A percentile compares a stretch with the other conserved stretches of the same genome.
These are phyloP conservation scores for Dolomedes plantarius DNA, from an alignment of 2,888 invertebrate species.

Conservation along the genomic window DNA sequence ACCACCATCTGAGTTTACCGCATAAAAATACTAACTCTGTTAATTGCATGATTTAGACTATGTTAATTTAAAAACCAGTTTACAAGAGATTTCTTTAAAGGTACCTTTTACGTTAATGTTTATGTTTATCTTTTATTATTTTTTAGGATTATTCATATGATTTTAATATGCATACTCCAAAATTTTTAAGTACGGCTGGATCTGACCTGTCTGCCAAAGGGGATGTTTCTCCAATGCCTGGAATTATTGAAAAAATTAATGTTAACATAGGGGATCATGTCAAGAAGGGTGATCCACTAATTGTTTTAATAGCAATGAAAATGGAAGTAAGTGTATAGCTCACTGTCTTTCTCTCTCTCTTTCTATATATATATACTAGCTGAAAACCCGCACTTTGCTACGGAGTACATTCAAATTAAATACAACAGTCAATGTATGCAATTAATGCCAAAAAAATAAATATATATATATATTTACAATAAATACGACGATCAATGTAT, in stretches of 20 bases:
- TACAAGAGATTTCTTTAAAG: no score
- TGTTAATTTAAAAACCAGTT: no score
- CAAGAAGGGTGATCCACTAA: conserved; percentile 89
- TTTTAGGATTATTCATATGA: conserved; percentile 83
- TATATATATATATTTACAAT: no score
- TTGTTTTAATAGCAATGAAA: conserved; percentile 99
- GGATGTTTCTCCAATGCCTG: conserved; percentile 94
- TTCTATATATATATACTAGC: no score
- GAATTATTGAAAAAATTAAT: conserved; percentile 92
- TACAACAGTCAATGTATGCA: no score
- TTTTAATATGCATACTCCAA: conserved; percentile 80
- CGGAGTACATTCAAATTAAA: no score
- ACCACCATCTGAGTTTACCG: no score
- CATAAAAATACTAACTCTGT: no score
- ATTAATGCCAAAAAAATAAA: neutral
- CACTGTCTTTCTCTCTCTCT: neutral
- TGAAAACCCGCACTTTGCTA: no score
- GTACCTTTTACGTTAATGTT: no score
- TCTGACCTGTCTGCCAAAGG: conserved; percentile 79
- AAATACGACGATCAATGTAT: no score
- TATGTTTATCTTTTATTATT: conserved; percentile 24
- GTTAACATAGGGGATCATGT: conserved; percentile 89
- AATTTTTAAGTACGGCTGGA: conserved; percentile 74
- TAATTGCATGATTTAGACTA: no score
- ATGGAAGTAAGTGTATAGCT: conserved; percentile 93